Evolutionary conservation across 2,888 invertebrate genomes (phyloP).

Genomic region (Hirudinaria manillensis): DNA sequence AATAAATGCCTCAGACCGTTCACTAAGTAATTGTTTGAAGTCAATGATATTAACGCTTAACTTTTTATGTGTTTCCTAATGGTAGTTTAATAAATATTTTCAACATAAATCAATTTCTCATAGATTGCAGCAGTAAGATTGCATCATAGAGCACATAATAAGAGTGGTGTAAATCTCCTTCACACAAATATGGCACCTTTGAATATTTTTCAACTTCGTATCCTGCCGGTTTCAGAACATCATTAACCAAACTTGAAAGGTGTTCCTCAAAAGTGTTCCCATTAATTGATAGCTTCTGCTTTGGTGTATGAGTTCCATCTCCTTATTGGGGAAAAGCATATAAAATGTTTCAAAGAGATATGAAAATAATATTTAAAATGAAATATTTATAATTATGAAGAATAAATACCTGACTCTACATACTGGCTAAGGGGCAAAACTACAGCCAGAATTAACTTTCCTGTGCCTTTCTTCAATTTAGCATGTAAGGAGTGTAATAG

Average conservation of each 20-base stretch:
- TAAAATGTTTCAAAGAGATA: background rate
- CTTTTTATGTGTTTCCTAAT: too few species aligned
- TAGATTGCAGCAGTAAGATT: constrained; percentile 64
- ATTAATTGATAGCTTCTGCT: constrained; percentile 49
- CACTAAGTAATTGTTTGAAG: too few species aligned
- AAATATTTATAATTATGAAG: constrained; percentile 1
- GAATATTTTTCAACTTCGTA: constrained; percentile 78
- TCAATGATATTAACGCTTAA: too few species aligned
- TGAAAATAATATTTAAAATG: background rate
- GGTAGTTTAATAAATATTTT: too few species aligned
- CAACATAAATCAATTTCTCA: background rate
- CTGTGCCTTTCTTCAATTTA: constrained; percentile 66
- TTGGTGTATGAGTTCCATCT: constrained; percentile 53
- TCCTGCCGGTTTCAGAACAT: constrained; percentile 64
- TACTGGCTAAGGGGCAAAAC: constrained; percentile 90
- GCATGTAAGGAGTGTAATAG: constrained; percentile 70
- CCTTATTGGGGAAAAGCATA: background rate
- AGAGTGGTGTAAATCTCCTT: constrained; percentile 77
- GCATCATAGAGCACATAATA: constrained; percentile 83
- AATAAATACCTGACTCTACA: constrained; percentile 64
- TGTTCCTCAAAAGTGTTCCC: constrained; percentile 62
- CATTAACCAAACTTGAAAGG: constrained; percentile 65
- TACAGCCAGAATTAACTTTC: constrained; percentile 69
- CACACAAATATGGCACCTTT: constrained; percentile 88
- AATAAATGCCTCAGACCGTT: too few species aligned